Base-by-base conservation (phyloP, 1,140 invertebrate species). In the Drosophila takahashii region DNA sequence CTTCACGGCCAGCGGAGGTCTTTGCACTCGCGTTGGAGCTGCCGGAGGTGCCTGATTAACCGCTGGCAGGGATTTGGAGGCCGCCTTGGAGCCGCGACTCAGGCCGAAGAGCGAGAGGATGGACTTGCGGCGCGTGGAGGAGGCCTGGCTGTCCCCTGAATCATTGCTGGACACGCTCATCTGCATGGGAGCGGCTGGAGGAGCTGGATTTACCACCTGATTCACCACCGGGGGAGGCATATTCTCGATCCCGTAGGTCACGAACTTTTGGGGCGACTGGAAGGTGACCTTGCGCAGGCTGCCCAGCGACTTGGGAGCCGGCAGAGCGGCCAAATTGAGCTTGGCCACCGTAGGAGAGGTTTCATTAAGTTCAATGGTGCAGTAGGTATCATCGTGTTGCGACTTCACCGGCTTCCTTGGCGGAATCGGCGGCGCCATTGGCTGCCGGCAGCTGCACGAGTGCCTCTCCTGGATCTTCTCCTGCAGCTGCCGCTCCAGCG, bases 311-410 rank as follows among this genome's bases (percentile, higher is more conserved):
- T 90, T 90, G 11, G 86, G 73, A 4, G 83, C 85, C 29, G 83
- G 75, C 10, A 91, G 36, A n/a, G 70, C 15, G 7, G 87, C 90
- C 51, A 92, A 57, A 69, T 90, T 85, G n/a, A 92, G 39, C 18
- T 92, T 92, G 15, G 91, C 91, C 53, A 92, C 84, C 13, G 91
- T 92, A 0, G 91, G 91, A 11, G 77, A 89, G 0, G 91, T 83
- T 9, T 92, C 91, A 29, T 90, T 91, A 13, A 81, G 75, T 57
- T 92, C 91, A 22, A 92, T 92, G n/a, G 75, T 79, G 65, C 90
- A 91, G 37, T 92, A 92, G n/a, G 86, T 92, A 47, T 91, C 90
- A 27, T 91, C 86, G 5, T 85, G 76, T 1, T 67, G 59, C 1
- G 57, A 54, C 48, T 50, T 70, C 0, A 45, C 9, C 7, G 81